Conservation (phyloP, 2,888 invertebrate genomes). For the Heteromurus nitidus region DNA sequence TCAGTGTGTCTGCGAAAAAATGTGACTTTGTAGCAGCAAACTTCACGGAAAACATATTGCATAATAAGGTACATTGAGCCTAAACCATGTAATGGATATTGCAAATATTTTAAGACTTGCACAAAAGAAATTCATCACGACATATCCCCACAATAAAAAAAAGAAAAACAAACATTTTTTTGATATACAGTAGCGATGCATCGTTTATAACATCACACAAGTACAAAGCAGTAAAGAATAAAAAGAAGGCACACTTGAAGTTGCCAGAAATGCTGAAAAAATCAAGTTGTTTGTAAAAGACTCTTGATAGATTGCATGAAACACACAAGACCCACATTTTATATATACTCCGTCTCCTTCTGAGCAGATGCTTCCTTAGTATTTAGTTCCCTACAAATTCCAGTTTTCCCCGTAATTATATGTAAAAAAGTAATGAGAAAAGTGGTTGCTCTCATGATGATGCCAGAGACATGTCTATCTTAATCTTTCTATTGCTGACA, state of each 20-base stretch:
- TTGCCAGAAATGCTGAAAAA: background rate
- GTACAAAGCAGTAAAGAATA: background rate
- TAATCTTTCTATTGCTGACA: constrained; percentile 59
- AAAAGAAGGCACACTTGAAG: background rate
- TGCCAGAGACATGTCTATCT: constrained; percentile 60
- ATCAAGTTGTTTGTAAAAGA: background rate
- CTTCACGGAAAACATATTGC: background rate
- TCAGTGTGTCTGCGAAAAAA: constrained; percentile 10
- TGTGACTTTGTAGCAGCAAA: background rate
- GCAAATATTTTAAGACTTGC: background rate
- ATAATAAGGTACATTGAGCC: constrained; percentile 8
- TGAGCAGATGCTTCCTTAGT: constrained; percentile 1
- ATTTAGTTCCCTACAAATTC: constrained; percentile 19
- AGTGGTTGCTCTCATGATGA: constrained; percentile 41
- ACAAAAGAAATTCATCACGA: constrained; percentile 45
- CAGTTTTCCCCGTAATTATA: constrained; percentile 28
- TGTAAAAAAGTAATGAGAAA: constrained; percentile 26
- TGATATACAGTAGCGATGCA: too few species aligned
- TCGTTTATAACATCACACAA: too few species aligned
- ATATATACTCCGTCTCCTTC: background rate
- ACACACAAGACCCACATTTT: background rate
- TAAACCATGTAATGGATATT: background rate
- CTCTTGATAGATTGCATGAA: constrained; percentile 5
- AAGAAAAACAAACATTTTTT: too few species aligned
- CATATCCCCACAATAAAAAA: constrained; percentile 15